phyloP scores from a whole-genome alignment of 2,797 vertebrate species.

The Bryconaethiops microstoma region DNA sequence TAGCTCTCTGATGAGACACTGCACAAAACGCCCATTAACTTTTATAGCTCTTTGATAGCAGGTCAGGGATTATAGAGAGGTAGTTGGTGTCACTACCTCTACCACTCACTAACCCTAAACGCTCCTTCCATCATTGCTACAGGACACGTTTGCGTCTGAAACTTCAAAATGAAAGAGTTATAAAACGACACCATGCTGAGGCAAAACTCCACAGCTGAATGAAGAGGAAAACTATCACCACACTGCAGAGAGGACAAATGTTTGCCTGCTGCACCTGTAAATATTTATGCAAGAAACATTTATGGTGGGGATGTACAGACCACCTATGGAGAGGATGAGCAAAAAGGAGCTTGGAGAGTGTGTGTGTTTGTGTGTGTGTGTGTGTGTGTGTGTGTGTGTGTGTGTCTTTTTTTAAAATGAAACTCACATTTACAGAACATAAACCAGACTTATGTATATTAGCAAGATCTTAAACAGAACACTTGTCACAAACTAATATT shows the following conservation, averaged over 20 bases:
- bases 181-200: conserved; percentile 10
- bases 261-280: conserved; percentile 58
- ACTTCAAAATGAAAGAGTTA: conserved; percentile 32
- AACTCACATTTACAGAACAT: conserved; percentile 34
- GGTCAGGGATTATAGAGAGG: conserved; percentile 33
- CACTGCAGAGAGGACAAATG: conserved; percentile 31
- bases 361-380: conserved; percentile 3
- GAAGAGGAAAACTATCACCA: conserved; percentile 5
- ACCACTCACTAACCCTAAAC: conserved; percentile 6
- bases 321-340: conserved; percentile 60
- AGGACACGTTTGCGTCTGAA: background rate
- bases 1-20: conserved; percentile 45
- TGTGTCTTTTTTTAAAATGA: conserved; percentile 8
- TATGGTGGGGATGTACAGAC: conserved; percentile 50
- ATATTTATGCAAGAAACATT: conserved; percentile 65
- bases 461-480: conserved; percentile 56
- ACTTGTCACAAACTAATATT: conserved; percentile 64
- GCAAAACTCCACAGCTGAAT: conserved; percentile 22
- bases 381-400: conserved; percentile 1
- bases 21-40: conserved; percentile 61
- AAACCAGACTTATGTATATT: conserved; percentile 21
- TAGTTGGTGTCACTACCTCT: conserved; percentile 29
- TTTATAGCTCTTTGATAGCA: conserved; percentile 67
- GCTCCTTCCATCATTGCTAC: background rate
- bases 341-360: background rate